phyloP scores from a whole-genome alignment of 2,888 invertebrate species.

The Autographa pulchrina region DNA sequence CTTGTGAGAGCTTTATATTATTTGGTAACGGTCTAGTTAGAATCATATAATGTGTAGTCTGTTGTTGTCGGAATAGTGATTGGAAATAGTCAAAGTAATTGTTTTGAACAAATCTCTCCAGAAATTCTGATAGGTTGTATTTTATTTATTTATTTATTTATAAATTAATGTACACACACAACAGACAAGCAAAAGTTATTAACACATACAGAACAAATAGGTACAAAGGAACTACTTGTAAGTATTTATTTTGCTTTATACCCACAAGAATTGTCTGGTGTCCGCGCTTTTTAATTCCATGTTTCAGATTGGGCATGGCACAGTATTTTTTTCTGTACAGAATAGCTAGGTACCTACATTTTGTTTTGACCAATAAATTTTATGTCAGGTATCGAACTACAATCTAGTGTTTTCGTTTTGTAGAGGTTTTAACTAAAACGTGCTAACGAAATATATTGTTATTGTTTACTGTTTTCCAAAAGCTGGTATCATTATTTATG shows the following conservation, averaged over 20 bases:
- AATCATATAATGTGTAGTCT: not conserved
- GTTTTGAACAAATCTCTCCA: not conserved
- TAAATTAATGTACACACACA: no score
- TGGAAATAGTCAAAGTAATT: not conserved
- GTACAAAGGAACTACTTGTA: no score
- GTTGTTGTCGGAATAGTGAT: not conserved
- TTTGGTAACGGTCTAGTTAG: not conserved
- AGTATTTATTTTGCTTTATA: no score
- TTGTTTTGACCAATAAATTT: slow-evolving; percentile 65
- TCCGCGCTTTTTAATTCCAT: slow-evolving; percentile 72
- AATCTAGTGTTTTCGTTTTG: slow-evolving; percentile 10
- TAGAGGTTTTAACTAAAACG: slow-evolving; percentile 9
- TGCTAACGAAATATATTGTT: not conserved
- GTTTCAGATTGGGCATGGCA: slow-evolving; percentile 70
- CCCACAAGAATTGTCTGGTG: no score
- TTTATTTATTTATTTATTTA: no score
- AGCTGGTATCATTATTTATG: not conserved
- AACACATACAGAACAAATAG: no score
- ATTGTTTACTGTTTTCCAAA: not conserved
- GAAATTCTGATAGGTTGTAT: not conserved
- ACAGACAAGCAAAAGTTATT: no score
- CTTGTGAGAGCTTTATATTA: not conserved
- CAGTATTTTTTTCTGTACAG: slow-evolving; percentile 71
- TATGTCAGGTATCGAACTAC: slow-evolving; percentile 36
- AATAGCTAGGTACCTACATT: slow-evolving; percentile 54